Conservation (phyloP, 1,140 invertebrate genomes). For the Amphibalanus amphitrite region DNA sequence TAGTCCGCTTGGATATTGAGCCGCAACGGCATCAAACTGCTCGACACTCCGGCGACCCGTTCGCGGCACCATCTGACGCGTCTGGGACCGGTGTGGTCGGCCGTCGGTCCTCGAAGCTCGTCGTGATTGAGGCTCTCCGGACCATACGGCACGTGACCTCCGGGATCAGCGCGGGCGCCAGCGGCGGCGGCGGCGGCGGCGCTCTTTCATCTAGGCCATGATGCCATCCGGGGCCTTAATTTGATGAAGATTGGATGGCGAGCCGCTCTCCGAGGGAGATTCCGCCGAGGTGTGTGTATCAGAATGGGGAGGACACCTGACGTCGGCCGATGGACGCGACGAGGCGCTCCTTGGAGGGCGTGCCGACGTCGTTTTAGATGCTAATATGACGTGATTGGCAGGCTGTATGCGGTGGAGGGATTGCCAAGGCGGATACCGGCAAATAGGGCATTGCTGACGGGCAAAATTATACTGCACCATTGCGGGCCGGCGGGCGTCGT, state of each 20-base stretch:
- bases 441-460: background rate
- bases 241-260: background rate
- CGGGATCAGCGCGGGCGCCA: background rate
- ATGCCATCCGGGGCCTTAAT: background rate
- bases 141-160: background rate
- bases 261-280: background rate
- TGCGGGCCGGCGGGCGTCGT: background rate
- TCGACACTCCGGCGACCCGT: background rate
- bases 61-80: too few species aligned
- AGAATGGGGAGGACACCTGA: background rate
- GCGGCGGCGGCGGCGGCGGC: too few species aligned
- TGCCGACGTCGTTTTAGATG: background rate
- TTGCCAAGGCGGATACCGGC: too few species aligned
- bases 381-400: background rate
- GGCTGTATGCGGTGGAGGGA: background rate
- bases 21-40: too few species aligned
- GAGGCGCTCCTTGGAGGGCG: background rate
- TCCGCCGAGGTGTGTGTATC: background rate
- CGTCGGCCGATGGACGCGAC: background rate
- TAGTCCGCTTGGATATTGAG: too few species aligned
- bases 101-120: background rate
- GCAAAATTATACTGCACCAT: background rate
- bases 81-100: too few species aligned
- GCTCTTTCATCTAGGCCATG: background rate
- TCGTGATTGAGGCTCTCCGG: background rate